Percentiles rank a stretch among this genome's conserved stretches.
Evolutionary conservation across 2,797 vertebrate species (phyloP).

Genomic region (Sarcophilus harrisii): DNA sequence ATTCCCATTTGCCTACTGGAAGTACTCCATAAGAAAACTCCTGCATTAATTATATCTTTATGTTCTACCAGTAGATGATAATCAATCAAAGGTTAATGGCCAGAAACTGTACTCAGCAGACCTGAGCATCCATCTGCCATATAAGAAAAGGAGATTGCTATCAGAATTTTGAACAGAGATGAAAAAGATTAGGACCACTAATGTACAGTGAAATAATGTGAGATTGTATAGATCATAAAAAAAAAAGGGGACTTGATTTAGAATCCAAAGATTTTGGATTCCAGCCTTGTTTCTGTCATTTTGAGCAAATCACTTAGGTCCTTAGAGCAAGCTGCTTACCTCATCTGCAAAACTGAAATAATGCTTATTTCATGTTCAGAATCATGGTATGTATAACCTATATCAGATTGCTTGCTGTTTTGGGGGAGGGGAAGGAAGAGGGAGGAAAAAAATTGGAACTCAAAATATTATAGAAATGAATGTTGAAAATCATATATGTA

Average conservation of each 20-base stretch:
- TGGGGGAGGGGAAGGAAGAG: too few species aligned
- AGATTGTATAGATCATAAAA: not conserved
- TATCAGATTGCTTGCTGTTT: too few species aligned
- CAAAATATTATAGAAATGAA: too few species aligned
- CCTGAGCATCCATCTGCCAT: not conserved
- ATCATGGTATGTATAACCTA: too few species aligned
- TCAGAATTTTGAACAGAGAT: not conserved
- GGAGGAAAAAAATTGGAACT: too few species aligned
- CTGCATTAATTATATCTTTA: not conserved
- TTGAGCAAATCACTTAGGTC: slow-evolving; percentile 16
- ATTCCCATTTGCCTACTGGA: not conserved
- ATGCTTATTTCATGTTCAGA: not conserved
- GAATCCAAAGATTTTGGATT: not conserved
- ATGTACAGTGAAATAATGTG: not conserved
- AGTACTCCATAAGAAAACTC: not conserved
- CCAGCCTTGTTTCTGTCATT: not conserved
- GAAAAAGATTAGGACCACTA: not conserved
- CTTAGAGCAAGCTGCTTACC: slow-evolving; percentile 26
- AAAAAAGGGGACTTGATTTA: not conserved
- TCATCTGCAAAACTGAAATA: not conserved
- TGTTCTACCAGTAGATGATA: not conserved
- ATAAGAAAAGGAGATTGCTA: not conserved
- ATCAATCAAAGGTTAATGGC: not conserved
- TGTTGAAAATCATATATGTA: too few species aligned
- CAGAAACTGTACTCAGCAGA: not conserved